Percentiles rank a stretch among this genome's conserved stretches.
Evolutionary conservation across 2,113 vertebrate species (phyloP).

Genomic region (Formicarius rufipectus): DNA sequence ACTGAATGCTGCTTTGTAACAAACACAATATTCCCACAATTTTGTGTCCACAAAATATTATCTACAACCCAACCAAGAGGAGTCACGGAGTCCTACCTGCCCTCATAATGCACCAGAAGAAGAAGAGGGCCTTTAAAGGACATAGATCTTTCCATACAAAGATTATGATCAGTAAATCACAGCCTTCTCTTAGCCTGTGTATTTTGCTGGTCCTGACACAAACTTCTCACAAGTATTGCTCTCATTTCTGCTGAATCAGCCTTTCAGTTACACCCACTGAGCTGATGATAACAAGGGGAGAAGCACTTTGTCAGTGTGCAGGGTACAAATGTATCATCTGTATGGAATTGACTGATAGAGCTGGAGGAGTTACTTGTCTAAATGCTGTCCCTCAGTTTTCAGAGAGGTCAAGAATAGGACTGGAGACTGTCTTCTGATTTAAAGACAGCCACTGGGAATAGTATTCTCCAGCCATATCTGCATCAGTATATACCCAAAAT

Average conservation of each 20-base stretch:
- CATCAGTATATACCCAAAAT: background rate
- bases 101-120: background rate
- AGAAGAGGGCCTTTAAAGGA: background rate
- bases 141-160: background rate
- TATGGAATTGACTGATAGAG: background rate
- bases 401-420: background rate
- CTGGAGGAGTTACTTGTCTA: background rate
- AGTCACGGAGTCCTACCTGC: background rate
- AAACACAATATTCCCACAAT: background rate
- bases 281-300: background rate
- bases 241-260: slow-evolving; percentile 30
- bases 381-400: background rate
- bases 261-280: background rate
- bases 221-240: background rate
- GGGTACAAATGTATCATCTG: background rate
- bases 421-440: background rate
- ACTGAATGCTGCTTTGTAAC: background rate
- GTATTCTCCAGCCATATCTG: background rate
- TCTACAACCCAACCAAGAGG: background rate
- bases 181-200: background rate
- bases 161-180: slow-evolving; percentile 9
- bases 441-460: background rate
- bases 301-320: background rate
- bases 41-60: background rate
- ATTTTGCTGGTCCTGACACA: background rate